Evolutionary conservation across 2,113 vertebrate genomes (phyloP).

Genomic region (Aplodontia rufa): DNA sequence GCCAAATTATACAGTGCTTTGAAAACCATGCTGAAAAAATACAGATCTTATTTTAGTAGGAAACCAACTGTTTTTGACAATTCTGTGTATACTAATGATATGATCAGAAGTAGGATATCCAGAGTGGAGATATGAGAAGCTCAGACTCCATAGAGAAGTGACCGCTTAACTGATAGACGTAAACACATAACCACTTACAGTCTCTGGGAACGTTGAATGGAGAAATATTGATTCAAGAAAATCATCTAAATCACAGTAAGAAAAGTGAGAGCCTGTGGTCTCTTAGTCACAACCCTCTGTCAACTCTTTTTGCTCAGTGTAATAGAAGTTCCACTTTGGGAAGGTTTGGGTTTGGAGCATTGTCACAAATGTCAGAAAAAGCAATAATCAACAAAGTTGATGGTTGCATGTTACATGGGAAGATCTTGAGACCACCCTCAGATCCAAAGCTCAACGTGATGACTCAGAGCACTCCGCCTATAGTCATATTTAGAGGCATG

Average conservation of each 20-base stretch:
- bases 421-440: neutral
- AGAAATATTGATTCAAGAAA: neutral
- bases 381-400: neutral
- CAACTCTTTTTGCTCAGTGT: neutral
- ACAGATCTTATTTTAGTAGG: neutral
- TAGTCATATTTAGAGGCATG: neutral
- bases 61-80: neutral
- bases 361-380: neutral
- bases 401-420: neutral
- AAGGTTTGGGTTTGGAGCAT: fast-evolving
- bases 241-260: neutral
- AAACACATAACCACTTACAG: neutral
- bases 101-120: neutral
- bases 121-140: neutral
- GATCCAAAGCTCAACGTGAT: neutral
- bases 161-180: neutral
- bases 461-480: neutral
- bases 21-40: neutral
- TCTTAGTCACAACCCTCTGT: neutral
- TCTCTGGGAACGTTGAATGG: neutral
- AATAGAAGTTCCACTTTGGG: neutral
- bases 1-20: neutral
- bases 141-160: neutral
- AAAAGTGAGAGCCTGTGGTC: neutral
- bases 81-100: neutral